Evolutionary conservation across 2,797 vertebrate species (phyloP), one percentile per base, ranked within the genome.

Genomic region (Chelmon rostratus): DNA sequence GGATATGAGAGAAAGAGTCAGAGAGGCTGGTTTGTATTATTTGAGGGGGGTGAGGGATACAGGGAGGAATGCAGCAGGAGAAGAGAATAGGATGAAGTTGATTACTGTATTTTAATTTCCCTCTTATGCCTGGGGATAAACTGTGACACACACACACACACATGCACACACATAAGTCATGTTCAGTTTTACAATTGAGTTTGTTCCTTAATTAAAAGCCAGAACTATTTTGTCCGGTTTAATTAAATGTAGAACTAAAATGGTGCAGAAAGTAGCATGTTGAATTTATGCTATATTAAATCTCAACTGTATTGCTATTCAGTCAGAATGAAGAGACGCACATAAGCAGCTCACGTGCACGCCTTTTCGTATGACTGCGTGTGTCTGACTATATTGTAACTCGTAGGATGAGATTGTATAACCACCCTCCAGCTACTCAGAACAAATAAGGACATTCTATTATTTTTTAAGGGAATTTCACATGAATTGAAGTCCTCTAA

Each of bases 201-300:
- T 86, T 78, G 68, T 78, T 4, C 44, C 83, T 90, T 90, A 89
- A 93, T 94, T 94, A 92, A 91, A 90, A 88, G 53, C 73, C 59
- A 15, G 65, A 73, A 69, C 38, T 78, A n/a, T 83, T 91, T 73
- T 79, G 69, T 75, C 71, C 75, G 61, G 42, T 88, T 90, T 89
- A 89, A 91, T 93, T 89, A 92, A 91, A 86, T 84, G 66, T 66
- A 59, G 58, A 86, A 72, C 52, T 73, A 70, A 86, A 88, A 79
- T 42, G 78, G 57, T 80, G 56, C 56, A 47, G 38, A 74, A 84
- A 83, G 72, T 78, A n/a, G 21, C 78, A 80, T 81, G 72, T 84
- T 84, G 64, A 84, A 75, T 86, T 74, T 23, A 70, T 83, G 71
- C 70, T 28, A 61, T 82, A 76, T 80, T 85, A 58, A 84, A 70